A percentile compares a stretch with the other conserved stretches of the same genome.
Evolutionary conservation across 2,113 vertebrate species (phyloP).

Genomic region (Paracanthobrama guichenoti): DNA sequence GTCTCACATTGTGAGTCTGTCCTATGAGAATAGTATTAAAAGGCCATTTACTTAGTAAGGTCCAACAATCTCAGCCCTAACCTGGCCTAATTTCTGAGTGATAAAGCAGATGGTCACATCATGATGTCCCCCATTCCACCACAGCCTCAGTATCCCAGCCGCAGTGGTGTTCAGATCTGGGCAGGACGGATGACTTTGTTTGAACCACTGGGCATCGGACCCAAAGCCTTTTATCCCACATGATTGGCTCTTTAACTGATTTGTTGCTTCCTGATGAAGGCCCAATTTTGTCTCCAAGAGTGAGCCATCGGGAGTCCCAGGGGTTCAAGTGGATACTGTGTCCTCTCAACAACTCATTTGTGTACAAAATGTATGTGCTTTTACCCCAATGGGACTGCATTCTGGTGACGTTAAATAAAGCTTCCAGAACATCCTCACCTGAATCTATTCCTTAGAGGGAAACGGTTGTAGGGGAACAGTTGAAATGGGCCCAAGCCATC

Average conservation of each 20-base stretch:
- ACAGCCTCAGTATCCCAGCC: slow-evolving; percentile 48
- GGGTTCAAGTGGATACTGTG: neutral
- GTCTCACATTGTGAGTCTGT: slow-evolving; percentile 24
- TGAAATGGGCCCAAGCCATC: neutral
- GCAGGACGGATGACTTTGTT: slow-evolving; percentile 45
- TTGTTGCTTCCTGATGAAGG: slow-evolving; percentile 31
- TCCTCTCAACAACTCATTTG: slow-evolving; percentile 21
- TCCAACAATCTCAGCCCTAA: slow-evolving; percentile 31
- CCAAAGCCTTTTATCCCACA: slow-evolving; percentile 41
- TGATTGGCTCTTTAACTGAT: slow-evolving; percentile 46
- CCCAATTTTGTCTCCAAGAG: slow-evolving; percentile 42
- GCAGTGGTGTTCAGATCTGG: slow-evolving; percentile 45
- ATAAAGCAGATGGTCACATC: slow-evolving; percentile 56
- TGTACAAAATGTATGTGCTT: slow-evolving; percentile 12
- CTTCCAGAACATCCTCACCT: neutral
- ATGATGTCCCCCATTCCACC: slow-evolving; percentile 47
- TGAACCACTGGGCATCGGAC: slow-evolving; percentile 41
- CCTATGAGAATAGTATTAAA: slow-evolving; percentile 46
- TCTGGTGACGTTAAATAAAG: neutral
- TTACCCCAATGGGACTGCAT: neutral
- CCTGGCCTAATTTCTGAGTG: slow-evolving; percentile 44
- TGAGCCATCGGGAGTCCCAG: slow-evolving; percentile 6
- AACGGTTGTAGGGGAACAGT: neutral
- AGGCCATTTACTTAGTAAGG: slow-evolving; percentile 31
- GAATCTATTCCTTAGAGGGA: slow-evolving; percentile 7